Base-by-base conservation (phyloP, 1,140 invertebrate genomes). In the Tetramorium alpestre region DNA sequence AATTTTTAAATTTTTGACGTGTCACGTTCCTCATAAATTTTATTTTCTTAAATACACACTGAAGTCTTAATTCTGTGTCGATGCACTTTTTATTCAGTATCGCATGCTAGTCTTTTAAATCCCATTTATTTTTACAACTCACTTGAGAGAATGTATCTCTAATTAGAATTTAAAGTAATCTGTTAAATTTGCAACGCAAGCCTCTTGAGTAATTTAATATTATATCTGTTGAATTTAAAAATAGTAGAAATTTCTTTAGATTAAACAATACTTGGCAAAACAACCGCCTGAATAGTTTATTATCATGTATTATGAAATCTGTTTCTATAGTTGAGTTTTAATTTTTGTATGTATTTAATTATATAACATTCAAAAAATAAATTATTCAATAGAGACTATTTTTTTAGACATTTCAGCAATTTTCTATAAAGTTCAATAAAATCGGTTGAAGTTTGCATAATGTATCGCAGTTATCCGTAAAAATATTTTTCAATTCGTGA, bases 401-500 rank as follows among this genome's bases (percentile, higher is more conserved):
- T 65, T 77, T 67, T 33, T 6, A 51, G 41, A 54, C 10, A n/a
- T 65, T 51, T 81, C 18, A 10, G 0, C 6, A 51, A 38, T 80
- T 54, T 41, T 38, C n/a, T 18, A 25, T 54, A 56, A 56, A 69
- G 16, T 54, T 70, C 16, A n/a, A 54, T 25, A 33, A 67, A 69
- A 80, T 18, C n/a, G 6, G 2, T 60, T 69, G 18, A 77, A 62
- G 44, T 5, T 8, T 60, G 41, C 44, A 28, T 56, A 22, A 75
- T 54, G 28, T 60, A 76, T 76, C 18, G 28, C 28, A 78, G 28
- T 38, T 33, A 25, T 0, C 33, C 4, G 4, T 58, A 84, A 84
- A 84, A 84, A 84, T 84, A 84, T 73, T 84, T 84, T 60, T 6
- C 56, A 28, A 58, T 47, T 41, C 41, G 18, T 73, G 8, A 18